Evolutionary conservation across 2,888 invertebrate genomes (phyloP).

Genomic region (Rhogogaster chlorosoma): DNA sequence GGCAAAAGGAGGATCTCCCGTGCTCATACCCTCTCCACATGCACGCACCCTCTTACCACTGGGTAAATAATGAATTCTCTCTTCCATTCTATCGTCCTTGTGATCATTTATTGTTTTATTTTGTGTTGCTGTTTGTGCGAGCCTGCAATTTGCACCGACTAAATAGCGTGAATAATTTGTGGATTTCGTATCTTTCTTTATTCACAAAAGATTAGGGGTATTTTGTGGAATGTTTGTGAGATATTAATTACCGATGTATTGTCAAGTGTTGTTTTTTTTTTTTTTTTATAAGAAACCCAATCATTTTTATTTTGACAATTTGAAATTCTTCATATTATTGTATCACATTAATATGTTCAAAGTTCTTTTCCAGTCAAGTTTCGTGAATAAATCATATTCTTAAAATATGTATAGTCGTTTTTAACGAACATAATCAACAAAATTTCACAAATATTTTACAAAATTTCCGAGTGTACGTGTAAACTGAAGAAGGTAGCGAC

Average conservation of each 20-base stretch:
- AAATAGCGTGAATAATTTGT: slow-evolving; percentile 36
- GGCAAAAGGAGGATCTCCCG: slow-evolving; percentile 94
- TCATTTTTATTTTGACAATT: not conserved
- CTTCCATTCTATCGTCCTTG: slow-evolving; percentile 70
- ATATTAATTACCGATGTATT: not conserved
- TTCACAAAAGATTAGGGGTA: not conserved
- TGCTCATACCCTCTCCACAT: slow-evolving; percentile 95
- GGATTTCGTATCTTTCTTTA: not conserved
- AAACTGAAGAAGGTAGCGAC: not conserved
- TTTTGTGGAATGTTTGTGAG: slow-evolving; percentile 43
- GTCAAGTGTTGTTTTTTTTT: not conserved
- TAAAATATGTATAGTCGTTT: not conserved
- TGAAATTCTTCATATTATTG: not conserved
- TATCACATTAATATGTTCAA: not conserved
- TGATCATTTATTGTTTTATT: slow-evolving; percentile 64
- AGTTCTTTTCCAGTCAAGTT: not conserved
- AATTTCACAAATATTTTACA: slow-evolving; percentile 33
- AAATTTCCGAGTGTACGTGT: slow-evolving; percentile 2
- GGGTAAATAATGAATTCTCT: slow-evolving; percentile 82
- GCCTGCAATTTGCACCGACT: slow-evolving; percentile 46
- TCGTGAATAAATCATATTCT: not conserved
- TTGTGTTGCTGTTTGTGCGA: slow-evolving; percentile 54
- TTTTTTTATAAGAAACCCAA: not conserved
- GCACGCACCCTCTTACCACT: slow-evolving; percentile 87
- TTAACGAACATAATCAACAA: not conserved